Evolutionary conservation across 2,113 vertebrate genomes (phyloP).

Genomic region (Gracilinanus agilis): DNA sequence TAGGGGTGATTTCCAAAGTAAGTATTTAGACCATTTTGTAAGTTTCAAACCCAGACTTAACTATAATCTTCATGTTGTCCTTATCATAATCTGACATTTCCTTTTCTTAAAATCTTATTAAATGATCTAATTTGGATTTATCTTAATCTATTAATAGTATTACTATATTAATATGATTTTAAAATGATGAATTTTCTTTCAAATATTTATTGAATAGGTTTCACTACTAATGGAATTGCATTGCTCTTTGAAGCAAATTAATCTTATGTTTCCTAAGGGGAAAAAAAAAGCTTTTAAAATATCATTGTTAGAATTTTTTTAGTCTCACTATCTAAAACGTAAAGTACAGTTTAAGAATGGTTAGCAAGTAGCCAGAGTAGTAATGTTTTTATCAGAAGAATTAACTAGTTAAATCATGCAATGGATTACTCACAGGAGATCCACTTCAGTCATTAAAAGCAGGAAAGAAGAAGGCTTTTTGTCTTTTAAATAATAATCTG

Average conservation of each 20-base stretch:
- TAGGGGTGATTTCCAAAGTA: constrained; percentile 69
- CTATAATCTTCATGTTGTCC: constrained; percentile 33
- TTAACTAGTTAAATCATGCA: constrained; percentile 28
- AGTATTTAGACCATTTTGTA: constrained; percentile 73
- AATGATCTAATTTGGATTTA: constrained; percentile 66
- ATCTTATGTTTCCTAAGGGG: constrained; percentile 62
- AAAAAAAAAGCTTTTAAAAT: constrained; percentile 63
- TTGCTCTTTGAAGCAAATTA: constrained; percentile 74
- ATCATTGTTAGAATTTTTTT: constrained; percentile 67
- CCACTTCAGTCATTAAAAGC: constrained; percentile 66
- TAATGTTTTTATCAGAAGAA: constrained; percentile 29
- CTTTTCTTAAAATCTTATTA: constrained; percentile 41
- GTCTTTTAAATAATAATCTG: constrained; percentile 55
- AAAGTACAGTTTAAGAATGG: constrained; percentile 4
- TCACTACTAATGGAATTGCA: constrained; percentile 77
- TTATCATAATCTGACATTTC: constrained; percentile 49
- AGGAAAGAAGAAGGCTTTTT: constrained; percentile 67
- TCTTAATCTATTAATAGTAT: constrained; percentile 58
- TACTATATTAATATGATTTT: constrained; percentile 57
- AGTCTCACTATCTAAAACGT: constrained; percentile 69
- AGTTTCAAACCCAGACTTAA: constrained; percentile 47
- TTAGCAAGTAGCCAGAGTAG: constrained; percentile 59
- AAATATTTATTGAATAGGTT: constrained; percentile 62
- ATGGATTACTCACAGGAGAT: constrained; percentile 68
- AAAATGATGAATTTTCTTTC: constrained; percentile 52